These are phyloP conservation scores for Linepithema humile DNA, from an alignment of 1,140 invertebrate genomes.

Conservation along the genomic window DNA sequence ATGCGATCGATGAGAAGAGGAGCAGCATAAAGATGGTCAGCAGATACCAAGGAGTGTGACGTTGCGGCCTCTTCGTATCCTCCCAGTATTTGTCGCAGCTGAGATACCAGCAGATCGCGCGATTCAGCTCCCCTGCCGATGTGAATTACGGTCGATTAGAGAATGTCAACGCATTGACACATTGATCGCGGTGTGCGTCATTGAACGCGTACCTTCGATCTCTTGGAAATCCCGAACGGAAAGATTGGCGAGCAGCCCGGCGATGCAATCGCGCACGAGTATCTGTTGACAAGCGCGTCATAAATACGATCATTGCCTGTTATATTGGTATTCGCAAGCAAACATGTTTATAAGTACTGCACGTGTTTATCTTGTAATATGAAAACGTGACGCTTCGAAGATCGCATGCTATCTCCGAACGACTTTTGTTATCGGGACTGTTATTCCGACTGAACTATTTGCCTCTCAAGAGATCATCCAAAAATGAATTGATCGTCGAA, in stretches of 20 bases:
- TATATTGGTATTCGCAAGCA: neutral
- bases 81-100: slow-evolving; percentile 97
- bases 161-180: neutral
- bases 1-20: slow-evolving; percentile 91
- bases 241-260: slow-evolving; percentile 90
- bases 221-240: slow-evolving; percentile 93
- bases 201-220: slow-evolving; percentile 88
- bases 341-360: neutral
- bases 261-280: slow-evolving; percentile 90
- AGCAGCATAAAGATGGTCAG: slow-evolving; percentile 90
- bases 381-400: slow-evolving; percentile 5
- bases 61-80: slow-evolving; percentile 89
- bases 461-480: neutral
- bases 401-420: neutral
- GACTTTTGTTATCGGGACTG: no score
- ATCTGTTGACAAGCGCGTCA: slow-evolving; percentile 79
- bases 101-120: slow-evolving; percentile 95
- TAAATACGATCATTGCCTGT: neutral
- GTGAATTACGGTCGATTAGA: neutral
- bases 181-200: slow-evolving; percentile 5
- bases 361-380: neutral
- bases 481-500: neutral
- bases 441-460: neutral
- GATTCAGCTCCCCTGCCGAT: slow-evolving; percentile 91
- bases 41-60: slow-evolving; percentile 92